Evolutionary conservation across 2,888 invertebrate species (phyloP), one percentile per base, ranked within the genome.

Genomic region (Campoplex nolae): DNA sequence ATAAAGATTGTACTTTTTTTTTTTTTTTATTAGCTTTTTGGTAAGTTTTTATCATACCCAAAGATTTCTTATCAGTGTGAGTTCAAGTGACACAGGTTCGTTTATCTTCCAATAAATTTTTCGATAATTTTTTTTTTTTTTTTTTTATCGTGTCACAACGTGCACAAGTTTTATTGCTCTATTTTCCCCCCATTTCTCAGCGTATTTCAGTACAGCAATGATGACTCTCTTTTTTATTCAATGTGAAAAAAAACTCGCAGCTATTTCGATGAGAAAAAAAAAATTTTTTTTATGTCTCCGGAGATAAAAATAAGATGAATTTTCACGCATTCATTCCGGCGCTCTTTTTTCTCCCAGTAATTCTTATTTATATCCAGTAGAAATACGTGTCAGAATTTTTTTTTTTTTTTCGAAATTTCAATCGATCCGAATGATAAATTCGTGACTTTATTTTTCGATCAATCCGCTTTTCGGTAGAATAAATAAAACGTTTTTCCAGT

Each of bases 231-330:
- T 62, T 62, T 32, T 16, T 2, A 6, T 32, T 28, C 23, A 23
- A 23, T 23, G 23, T 23, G 23, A 23, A 23, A 32, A 62, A 13
- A 16, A 62, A 62, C 28, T 62, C 62, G 62, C 32, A 32, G 62
- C 11, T 62, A 62, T 62, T 62, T 16, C 62, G 32, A 62, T 62
- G 23, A 23, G 23, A 23, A 23, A 23, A 0, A 23, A 32, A 32
- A 62, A 16, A 32, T 62, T 62, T 32, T 6, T 62, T 62, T 32
- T 6, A 62, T 62, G 32, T 7, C 16, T 16, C 62, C 6, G 32
- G 62, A 62, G 62, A 62, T 62, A 62, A 62, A 62, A 62, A 62
- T 62, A 62, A 32, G 32, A 16, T 32, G 13, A 32, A 16, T 32
- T 62, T 62, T 28, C 6, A 7, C 32, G 62, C 62, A 62, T 62